Conservation (phyloP, 2,797 vertebrate species). For the Pipistrellus pipistrellus region DNA sequence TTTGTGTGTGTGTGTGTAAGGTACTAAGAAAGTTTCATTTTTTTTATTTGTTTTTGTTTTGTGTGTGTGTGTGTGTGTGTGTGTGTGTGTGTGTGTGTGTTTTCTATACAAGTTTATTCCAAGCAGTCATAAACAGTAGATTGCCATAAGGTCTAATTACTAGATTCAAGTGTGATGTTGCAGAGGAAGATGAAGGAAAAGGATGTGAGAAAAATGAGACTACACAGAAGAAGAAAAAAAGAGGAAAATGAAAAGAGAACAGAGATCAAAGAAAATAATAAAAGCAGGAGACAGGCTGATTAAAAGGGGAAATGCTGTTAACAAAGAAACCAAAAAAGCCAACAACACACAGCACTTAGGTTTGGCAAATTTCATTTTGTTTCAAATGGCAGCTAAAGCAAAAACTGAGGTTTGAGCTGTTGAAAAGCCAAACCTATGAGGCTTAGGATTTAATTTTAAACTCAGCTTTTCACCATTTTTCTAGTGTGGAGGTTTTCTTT, state of each 20-base stretch:
- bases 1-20: too few relatives aligned
- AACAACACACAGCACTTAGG: neutral
- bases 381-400: slow-evolving; percentile 22
- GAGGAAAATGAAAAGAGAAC: neutral
- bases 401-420: slow-evolving; percentile 34
- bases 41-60: too few relatives aligned
- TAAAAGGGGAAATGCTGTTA: slow-evolving; percentile 33
- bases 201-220: neutral
- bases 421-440: slow-evolving; percentile 15
- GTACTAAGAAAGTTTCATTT: neutral
- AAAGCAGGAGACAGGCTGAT: neutral
- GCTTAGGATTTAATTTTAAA: slow-evolving; percentile 68
- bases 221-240: neutral
- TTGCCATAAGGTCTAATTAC: neutral
- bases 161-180: neutral
- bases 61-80: too few relatives aligned
- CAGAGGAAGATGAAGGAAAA: neutral
- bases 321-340: neutral
- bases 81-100: too few relatives aligned
- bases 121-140: neutral
- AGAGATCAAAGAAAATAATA: slow-evolving; percentile 51
- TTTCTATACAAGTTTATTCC: neutral
- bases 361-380: slow-evolving; percentile 40
- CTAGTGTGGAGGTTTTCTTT: neutral
- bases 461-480: slow-evolving; percentile 52